Evolutionary conservation across 2,888 invertebrate species (phyloP), one percentile per base, ranked within the genome.

Genomic region (Caenorhabditis sp.): DNA sequence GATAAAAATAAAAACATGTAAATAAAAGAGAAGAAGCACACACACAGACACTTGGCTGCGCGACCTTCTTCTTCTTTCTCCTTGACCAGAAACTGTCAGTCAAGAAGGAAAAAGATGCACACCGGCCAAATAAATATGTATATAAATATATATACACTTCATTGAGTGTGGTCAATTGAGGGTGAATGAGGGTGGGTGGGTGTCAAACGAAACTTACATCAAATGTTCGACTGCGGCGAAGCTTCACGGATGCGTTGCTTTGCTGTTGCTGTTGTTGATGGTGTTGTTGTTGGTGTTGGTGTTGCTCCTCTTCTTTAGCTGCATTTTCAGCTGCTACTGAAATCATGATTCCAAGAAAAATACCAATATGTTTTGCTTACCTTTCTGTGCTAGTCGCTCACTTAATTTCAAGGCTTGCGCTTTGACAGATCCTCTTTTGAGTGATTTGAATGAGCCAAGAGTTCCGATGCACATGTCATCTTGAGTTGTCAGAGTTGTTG

Each of bases 381-480:
- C 62, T 72, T 63, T 72, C 21, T 72, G 72, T 20, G 67, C 65
- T 10, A 72, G 62, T 17, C 68, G 20, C 27, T 72, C 72, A 62
- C 68, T 72, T 21, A 72, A 57, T 68, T 72, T 72, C 64, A 72
- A 23, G 14, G 72, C 72, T 50, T 72, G 67, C 26, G 67, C 67
- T 38, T 72, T 72, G 12, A 72, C 72, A 17, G 67, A 68, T 25
- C 72, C 72, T 23, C 72, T 57, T 59, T 72, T 72, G 54, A 72
- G 20, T 8, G 71, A 71, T 21, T 72, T 72, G 50, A 61, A 68
- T 17, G 58, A 62, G 17, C 72, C 72, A 8, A 61, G 67, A 5
- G 68, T 68, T 43, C 67, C 72, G 25, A 72, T 72, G 54, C 72
- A 72, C 67, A 72, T 72, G 23, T 72, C 72, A 65, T 72, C 72